phyloP scores from a whole-genome alignment of 1,140 invertebrate genomes.

The Aphis gossypii region DNA sequence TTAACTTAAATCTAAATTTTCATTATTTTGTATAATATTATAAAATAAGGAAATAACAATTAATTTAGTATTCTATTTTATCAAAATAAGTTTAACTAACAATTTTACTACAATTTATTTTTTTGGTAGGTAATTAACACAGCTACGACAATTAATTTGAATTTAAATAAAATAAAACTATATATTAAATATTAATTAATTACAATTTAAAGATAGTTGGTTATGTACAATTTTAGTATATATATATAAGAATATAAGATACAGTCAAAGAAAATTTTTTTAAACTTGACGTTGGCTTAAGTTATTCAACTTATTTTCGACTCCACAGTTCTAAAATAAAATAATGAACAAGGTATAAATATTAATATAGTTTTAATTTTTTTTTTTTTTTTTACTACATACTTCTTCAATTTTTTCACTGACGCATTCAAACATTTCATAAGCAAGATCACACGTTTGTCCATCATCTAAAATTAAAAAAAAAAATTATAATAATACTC shows the following conservation, averaged over 20 bases:
- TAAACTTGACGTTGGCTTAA: neutral
- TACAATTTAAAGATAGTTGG: neutral
- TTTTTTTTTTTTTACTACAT: constrained; percentile 54
- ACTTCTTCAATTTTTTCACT: constrained; percentile 71
- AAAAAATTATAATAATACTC: constrained; percentile 52
- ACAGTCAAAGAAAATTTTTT: neutral
- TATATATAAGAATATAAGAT: neutral
- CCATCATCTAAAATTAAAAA: constrained; percentile 68
- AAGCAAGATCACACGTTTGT: constrained; percentile 75
- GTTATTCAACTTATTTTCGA: neutral
- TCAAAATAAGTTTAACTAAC: neutral
- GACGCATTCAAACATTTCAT: constrained; percentile 78
- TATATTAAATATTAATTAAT: neutral
- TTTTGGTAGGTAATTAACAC: constrained; percentile 9
- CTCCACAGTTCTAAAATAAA: constrained; percentile 44
- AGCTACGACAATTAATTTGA: neutral
- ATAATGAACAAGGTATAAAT: neutral
- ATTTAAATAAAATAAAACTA: constrained; percentile 19
- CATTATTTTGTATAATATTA: neutral
- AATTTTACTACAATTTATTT: neutral
- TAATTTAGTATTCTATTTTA: neutral
- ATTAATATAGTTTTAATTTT: neutral
- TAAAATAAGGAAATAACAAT: neutral
- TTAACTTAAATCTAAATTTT: neutral
- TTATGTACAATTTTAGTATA: constrained; percentile 16